Evolutionary conservation across 2,888 invertebrate genomes (phyloP).

Genomic region (Phasia obesa): DNA sequence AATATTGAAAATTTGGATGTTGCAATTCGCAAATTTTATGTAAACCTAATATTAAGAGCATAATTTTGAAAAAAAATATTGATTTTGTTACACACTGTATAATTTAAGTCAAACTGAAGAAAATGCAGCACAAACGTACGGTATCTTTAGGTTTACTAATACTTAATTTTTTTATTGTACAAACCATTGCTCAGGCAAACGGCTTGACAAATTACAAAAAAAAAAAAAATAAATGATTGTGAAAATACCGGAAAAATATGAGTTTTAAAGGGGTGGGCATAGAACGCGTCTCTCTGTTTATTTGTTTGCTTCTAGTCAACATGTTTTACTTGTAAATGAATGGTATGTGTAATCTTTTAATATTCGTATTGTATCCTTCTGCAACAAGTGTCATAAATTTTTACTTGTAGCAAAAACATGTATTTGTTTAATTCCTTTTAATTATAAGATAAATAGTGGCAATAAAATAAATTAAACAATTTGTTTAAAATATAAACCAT

Average conservation of each 20-base stretch:
- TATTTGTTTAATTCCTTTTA: constrained; percentile 54
- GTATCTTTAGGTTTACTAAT: neutral
- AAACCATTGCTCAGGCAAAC: constrained; percentile 56
- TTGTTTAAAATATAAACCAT: constrained; percentile 46
- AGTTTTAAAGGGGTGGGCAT: neutral
- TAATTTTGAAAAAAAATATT: no score
- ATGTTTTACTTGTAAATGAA: constrained; percentile 28
- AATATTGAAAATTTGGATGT: no score
- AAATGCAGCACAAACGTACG: constrained; percentile 5
- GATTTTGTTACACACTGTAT: no score
- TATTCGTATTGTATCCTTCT: constrained; percentile 16
- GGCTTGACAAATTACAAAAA: constrained; percentile 64
- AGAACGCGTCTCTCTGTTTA: neutral
- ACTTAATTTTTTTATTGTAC: constrained; percentile 27
- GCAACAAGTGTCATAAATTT: constrained; percentile 65
- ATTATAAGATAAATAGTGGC: constrained; percentile 62
- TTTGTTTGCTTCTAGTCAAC: constrained; percentile 35
- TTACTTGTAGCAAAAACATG: constrained; percentile 28
- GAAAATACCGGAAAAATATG: constrained; percentile 47
- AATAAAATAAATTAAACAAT: constrained; percentile 50
- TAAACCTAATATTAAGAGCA: no score
- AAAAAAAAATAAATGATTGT: constrained; percentile 54
- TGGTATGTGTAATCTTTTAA: constrained; percentile 24
- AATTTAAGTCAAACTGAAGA: no score
- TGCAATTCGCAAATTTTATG: no score